A percentile compares a stretch with the other conserved stretches of the same genome.
Conservation (phyloP, 1,140 invertebrate species). For the Subanguina moxae region DNA sequence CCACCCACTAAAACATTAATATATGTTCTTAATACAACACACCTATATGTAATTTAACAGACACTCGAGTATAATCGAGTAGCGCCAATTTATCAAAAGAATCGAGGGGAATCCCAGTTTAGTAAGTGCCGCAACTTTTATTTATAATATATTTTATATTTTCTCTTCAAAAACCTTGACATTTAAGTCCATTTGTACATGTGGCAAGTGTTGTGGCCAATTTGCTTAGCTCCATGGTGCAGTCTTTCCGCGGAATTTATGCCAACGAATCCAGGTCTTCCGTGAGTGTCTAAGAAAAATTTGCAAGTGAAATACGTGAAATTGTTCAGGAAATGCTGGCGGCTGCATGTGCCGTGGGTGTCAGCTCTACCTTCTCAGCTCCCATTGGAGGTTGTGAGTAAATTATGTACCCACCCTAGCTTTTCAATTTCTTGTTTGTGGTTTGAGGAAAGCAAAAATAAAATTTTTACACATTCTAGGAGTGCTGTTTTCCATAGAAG, state of each 20-base stretch:
- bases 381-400: conserved; percentile 54
- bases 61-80: no score
- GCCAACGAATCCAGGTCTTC: conserved; percentile 48
- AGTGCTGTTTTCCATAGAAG: conserved; percentile 96
- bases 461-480: conserved; percentile 63
- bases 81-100: no score
- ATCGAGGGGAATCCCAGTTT: no score
- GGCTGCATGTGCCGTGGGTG: conserved; percentile 59
- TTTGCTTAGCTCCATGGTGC: conserved; percentile 40
- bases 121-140: no score
- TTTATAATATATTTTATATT: no score
- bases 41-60: no score
- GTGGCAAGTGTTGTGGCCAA: conserved; percentile 55
- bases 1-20: no score
- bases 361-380: conserved; percentile 54
- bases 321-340: conserved; percentile 51
- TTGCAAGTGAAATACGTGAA: conserved; percentile 27
- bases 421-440: not conserved
- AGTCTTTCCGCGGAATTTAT: conserved; percentile 42
- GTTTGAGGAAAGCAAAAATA: not conserved
- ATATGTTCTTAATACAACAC: no score
- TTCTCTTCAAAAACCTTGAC: conserved; percentile 57
- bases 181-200: conserved; percentile 59
- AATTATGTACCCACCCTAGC: conserved; percentile 8
- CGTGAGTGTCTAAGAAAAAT: conserved; percentile 48